Evolutionary conservation across 2,888 invertebrate genomes (phyloP).

Genomic region (Diadromus collaris): DNA sequence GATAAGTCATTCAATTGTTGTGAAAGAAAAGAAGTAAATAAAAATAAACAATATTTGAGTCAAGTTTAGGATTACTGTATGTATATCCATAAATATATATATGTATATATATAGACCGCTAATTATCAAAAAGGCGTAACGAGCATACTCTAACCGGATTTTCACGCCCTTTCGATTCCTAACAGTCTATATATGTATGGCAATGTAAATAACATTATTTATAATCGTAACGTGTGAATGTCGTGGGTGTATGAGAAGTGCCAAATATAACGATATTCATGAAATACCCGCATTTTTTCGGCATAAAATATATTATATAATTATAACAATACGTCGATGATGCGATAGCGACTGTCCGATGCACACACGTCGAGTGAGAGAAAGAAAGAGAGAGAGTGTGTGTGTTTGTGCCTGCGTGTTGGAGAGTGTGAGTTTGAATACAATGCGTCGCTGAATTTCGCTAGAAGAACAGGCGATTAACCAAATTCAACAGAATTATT

Average conservation of each 20-base stretch:
- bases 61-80: constrained; percentile 50
- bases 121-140: background rate
- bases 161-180: background rate
- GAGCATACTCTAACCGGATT: background rate
- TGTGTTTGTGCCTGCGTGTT: too few species aligned
- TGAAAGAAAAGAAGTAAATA: constrained; percentile 32
- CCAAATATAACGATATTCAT: constrained; percentile 58
- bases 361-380: background rate
- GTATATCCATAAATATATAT: background rate
- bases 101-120: background rate
- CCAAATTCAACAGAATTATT: constrained; percentile 53
- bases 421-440: background rate
- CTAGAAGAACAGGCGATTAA: constrained; percentile 4
- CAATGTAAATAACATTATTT: constrained; percentile 51
- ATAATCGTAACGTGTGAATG: constrained; percentile 43
- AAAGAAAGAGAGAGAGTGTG: too few species aligned
- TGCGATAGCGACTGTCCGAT: constrained; percentile 6
- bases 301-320: constrained; percentile 44
- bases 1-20: background rate
- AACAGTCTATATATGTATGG: constrained; percentile 23
- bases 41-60: constrained; percentile 58
- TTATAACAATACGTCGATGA: constrained; percentile 34
- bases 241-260: constrained; percentile 58
- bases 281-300: constrained; percentile 39
- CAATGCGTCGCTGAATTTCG: background rate